phyloP scores from a whole-genome alignment of 2,888 invertebrate genomes.

The Drosophila atroscutellata region DNA sequence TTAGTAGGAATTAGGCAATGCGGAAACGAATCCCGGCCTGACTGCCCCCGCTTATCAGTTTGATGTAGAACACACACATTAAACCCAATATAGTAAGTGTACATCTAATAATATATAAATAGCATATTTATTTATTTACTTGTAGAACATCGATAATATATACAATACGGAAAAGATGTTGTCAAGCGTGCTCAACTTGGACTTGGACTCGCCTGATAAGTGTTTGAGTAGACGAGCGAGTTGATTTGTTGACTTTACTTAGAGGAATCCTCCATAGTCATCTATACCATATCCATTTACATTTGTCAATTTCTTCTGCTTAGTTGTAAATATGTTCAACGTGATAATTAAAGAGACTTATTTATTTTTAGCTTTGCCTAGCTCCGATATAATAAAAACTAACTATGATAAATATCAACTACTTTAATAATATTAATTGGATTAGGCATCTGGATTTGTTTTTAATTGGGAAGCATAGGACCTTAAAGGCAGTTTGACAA shows the following conservation, averaged over 20 bases:
- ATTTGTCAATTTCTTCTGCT: background rate
- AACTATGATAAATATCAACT: background rate
- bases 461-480: background rate
- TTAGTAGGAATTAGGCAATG: constrained; percentile 22
- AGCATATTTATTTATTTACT: constrained; percentile 19
- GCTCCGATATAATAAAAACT: background rate
- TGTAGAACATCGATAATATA: constrained; percentile 40
- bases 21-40: constrained; percentile 47
- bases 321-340: background rate
- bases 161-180: constrained; percentile 37
- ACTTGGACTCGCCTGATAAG: constrained; percentile 54
- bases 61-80: constrained; percentile 8
- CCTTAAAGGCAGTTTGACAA: too few species aligned
- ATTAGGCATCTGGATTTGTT: background rate
- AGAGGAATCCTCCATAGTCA: background rate
- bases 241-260: constrained; percentile 13
- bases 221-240: constrained; percentile 24
- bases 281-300: background rate
- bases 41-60: constrained; percentile 53
- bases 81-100: constrained; percentile 2
- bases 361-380: background rate
- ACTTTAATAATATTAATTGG: background rate
- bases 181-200: constrained; percentile 44
- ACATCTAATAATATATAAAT: background rate
- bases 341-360: background rate